phyloP scores from a whole-genome alignment of 2,888 invertebrate species.

The Plebejus anna region DNA sequence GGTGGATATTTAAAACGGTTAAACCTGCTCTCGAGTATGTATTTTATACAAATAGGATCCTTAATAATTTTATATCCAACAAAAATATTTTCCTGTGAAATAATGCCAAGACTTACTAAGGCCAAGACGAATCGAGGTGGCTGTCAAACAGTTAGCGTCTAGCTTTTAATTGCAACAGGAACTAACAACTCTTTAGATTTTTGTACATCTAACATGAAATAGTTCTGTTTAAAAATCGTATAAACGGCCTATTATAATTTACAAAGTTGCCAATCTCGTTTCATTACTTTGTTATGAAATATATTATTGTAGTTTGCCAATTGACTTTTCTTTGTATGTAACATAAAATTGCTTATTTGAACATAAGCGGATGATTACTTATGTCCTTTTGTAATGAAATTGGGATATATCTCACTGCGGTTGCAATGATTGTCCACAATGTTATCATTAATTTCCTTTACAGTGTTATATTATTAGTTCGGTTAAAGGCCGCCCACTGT shows the following conservation, averaged over 20 bases:
- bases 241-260: not conserved
- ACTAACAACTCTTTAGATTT: not conserved
- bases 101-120: no score
- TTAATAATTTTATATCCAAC: no score
- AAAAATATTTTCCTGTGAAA: no score
- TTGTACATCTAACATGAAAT: not conserved
- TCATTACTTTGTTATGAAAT: not conserved
- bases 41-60: no score
- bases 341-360: not conserved
- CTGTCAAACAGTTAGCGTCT: not conserved
- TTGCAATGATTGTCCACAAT: not conserved
- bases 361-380: not conserved
- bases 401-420: not conserved
- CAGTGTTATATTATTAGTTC: not conserved
- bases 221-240: conserved; percentile 15
- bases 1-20: no score
- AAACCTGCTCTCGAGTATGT: no score
- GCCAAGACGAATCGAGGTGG: no score
- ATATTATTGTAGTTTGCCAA: not conserved
- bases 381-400: not conserved
- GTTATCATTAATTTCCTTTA: conserved; percentile 19
- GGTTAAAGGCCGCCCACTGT: not conserved
- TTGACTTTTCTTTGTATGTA: not conserved
- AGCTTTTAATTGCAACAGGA: not conserved
- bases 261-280: not conserved